These are phyloP conservation scores for Beris chalybata DNA, from an alignment of 2,888 invertebrate genomes.

Conservation along the genomic window DNA sequence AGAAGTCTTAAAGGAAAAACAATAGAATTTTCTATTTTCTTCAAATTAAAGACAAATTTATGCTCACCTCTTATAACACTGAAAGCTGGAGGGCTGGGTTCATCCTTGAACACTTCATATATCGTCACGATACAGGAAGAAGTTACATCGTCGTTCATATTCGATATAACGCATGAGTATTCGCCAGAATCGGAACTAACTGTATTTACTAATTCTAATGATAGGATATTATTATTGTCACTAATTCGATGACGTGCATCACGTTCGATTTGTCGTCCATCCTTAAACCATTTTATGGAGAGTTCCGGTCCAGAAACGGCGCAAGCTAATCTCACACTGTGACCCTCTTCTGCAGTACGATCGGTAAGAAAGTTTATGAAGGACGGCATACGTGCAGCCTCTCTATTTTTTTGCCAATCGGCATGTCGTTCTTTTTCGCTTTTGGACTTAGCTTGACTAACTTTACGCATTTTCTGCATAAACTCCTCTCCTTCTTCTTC, in stretches of 20 bases:
- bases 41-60: constrained; percentile 43
- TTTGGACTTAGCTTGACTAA: constrained; percentile 47
- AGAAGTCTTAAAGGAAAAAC: constrained; percentile 48
- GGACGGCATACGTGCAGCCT: constrained; percentile 51
- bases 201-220: constrained; percentile 63
- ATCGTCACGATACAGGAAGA: constrained; percentile 76
- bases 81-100: constrained; percentile 73
- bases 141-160: constrained; percentile 70
- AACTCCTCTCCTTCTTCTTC: constrained; percentile 53
- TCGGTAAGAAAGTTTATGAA: constrained; percentile 67
- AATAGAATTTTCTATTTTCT: not conserved
- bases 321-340: constrained; percentile 76
- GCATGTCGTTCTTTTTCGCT: constrained; percentile 54
- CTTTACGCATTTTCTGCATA: constrained; percentile 53
- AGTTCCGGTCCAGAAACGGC: constrained; percentile 75
- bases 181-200: constrained; percentile 66
- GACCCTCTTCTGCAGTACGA: constrained; percentile 72
- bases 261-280: constrained; percentile 60
- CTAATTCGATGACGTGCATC: constrained; percentile 56
- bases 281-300: constrained; percentile 74
- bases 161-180: constrained; percentile 71
- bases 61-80: constrained; percentile 65
- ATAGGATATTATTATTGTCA: constrained; percentile 62
- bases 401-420: constrained; percentile 55
- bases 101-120: constrained; percentile 71